Evolutionary conservation across 2,797 vertebrate species (phyloP).

Genomic region (Ctenochaetus hawaiiensis): DNA sequence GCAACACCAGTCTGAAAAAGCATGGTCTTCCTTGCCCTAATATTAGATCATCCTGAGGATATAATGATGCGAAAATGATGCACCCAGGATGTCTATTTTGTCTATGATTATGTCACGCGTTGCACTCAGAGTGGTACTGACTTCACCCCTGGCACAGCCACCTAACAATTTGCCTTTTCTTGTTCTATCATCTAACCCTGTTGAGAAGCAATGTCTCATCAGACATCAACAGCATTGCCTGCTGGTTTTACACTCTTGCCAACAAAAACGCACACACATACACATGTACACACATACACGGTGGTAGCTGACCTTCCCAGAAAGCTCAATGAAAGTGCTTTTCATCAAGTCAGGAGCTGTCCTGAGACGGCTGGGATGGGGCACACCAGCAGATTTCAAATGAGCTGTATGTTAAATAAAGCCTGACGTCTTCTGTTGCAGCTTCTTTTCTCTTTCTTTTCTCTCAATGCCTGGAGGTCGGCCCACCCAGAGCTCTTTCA

Average conservation of each 20-base stretch:
- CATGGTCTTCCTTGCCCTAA: not conserved
- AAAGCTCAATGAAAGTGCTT: conserved; percentile 84
- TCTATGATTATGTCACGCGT: not conserved
- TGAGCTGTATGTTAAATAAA: conserved; percentile 84
- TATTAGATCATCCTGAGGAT: conserved; percentile 18
- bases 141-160: conserved; percentile 38
- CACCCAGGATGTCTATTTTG: not conserved
- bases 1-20: not conserved
- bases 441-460: conserved; percentile 65
- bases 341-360: conserved; percentile 81
- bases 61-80: conserved; percentile 1
- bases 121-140: conserved; percentile 5
- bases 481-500: conserved; percentile 71
- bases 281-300: conserved; percentile 48
- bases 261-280: conserved; percentile 45
- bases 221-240: conserved; percentile 51
- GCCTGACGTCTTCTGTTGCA: conserved; percentile 72
- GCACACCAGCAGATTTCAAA: conserved; percentile 84
- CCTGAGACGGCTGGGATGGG: conserved; percentile 76
- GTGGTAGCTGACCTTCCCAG: conserved; percentile 79
- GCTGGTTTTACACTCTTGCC: conserved; percentile 57
- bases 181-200: conserved; percentile 62
- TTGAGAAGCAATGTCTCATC: conserved; percentile 70
- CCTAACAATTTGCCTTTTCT: conserved; percentile 55
- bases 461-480: conserved; percentile 52